Evolutionary conservation across 2,113 vertebrate species (phyloP), one percentile per base, ranked within the genome.

Genomic region (Megaptera novaeangliae): DNA sequence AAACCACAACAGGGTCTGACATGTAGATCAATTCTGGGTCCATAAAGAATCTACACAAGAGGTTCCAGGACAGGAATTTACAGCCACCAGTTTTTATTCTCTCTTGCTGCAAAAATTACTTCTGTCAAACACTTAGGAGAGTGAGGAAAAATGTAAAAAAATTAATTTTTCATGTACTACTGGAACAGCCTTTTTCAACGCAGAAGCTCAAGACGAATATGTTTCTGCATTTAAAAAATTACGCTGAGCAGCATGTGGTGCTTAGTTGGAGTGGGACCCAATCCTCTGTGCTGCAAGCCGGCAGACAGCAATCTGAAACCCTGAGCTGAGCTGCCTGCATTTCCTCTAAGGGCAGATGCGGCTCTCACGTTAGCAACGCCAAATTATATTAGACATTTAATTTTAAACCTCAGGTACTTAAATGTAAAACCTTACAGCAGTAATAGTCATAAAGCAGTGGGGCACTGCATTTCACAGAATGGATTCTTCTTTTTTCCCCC

Each of bases 11-110:
- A 99, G 98, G 98, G 95, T 90, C 98, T 98, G 99, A 98, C 99
- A 98, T 88, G 72, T 94, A 98, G 99, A 99, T 99, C 99, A 99
- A 99, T 99, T 98, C 98, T 96, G 98, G 97, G 97, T 98, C 98
- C 98, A 99, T 98, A 99, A 99, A 98, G 98, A 98, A 98, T 98
- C 98, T 96, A 97, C 98, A 98, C 98, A 98, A 98, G 98, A 98
- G 98, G 88, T 96, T 98, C 98, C 98, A 23, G 80, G 98, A 98
- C 97, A 93, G 94, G 95, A 95, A 98, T 99, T 99, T 99, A 99
- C 98, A 98, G 98, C 97, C 96, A 97, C 97, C 98, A 77, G 98
- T 98, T 99, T 99, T 99, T 99, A 99, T 98, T 98, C 98, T 96
- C 98, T 97, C 98, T 98, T 59, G 95, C 98, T 98, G 98, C 98